Evolutionary conservation across 2,113 vertebrate genomes (phyloP).

Genomic region (Vulpes vulpes): DNA sequence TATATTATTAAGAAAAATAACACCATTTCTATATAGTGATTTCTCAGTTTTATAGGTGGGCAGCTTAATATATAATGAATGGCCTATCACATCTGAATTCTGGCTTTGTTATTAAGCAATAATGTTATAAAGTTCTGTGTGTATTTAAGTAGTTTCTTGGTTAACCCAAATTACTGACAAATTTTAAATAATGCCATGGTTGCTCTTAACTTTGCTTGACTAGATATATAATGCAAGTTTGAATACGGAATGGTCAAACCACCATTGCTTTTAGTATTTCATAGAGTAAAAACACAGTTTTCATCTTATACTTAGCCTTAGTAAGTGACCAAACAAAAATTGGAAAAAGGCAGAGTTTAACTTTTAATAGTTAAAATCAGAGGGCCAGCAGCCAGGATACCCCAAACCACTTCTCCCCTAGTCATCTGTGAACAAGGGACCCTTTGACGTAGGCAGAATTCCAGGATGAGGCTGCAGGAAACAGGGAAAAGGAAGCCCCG

Average conservation of each 20-base stretch:
- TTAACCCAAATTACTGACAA: slow-evolving; percentile 28
- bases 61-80: neutral
- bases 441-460: slow-evolving; percentile 70
- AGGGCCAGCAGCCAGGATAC: neutral
- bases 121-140: slow-evolving; percentile 1
- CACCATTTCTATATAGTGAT: neutral
- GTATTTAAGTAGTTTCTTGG: slow-evolving; percentile 23
- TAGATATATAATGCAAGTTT: neutral
- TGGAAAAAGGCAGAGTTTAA: slow-evolving; percentile 34
- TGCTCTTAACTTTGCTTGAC: neutral
- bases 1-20: slow-evolving; percentile 49
- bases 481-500: slow-evolving; percentile 71
- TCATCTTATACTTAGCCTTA: neutral
- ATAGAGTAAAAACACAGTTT: neutral
- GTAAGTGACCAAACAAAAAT: neutral
- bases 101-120: neutral
- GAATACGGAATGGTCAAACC: neutral
- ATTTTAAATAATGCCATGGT: neutral
- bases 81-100: neutral
- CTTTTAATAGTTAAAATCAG: neutral
- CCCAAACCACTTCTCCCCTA: slow-evolving; percentile 32
- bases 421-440: neutral
- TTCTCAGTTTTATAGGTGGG: slow-evolving; percentile 7
- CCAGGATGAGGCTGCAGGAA: slow-evolving; percentile 82
- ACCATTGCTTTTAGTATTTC: neutral